Conservation (phyloP, 2,797 vertebrate genomes). For the Peromyscus melanophrys region DNA sequence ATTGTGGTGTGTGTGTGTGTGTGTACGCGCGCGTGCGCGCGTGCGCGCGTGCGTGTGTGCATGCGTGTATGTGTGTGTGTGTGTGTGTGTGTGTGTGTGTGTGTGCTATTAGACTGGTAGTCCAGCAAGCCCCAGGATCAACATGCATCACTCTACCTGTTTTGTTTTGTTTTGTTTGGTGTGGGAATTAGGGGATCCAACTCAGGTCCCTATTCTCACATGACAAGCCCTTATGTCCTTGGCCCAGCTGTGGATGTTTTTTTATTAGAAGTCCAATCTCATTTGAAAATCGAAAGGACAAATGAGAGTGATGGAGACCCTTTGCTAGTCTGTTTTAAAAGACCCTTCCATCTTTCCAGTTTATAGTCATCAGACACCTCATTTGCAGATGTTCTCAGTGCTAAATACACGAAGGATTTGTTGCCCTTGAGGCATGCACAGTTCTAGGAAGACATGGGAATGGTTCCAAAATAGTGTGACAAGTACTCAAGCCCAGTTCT, state of each 20-base stretch:
- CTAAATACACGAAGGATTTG: background rate
- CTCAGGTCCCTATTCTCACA: background rate
- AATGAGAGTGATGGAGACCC: background rate
- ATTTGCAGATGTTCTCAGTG: background rate
- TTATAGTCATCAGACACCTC: background rate
- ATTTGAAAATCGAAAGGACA: background rate
- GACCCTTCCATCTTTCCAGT: background rate
- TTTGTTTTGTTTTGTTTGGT: background rate
- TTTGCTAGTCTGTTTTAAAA: background rate
- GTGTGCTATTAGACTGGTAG: background rate
- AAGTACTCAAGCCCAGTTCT: background rate
- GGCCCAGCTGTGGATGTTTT: background rate
- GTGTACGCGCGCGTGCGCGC: background rate
- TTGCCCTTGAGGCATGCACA: background rate
- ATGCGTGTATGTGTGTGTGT: background rate
- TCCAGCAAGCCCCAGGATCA: background rate
- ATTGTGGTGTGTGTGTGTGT: background rate
- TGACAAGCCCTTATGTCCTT: background rate
- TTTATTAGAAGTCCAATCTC: slow-evolving; percentile 35
- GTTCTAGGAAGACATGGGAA: background rate
- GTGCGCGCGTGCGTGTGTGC: background rate
- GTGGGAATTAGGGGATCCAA: background rate
- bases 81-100: background rate
- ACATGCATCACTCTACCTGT: background rate
- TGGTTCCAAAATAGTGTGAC: background rate